Evolutionary conservation across 2,888 invertebrate genomes (phyloP).

Genomic region (Nomada ferruginata): DNA sequence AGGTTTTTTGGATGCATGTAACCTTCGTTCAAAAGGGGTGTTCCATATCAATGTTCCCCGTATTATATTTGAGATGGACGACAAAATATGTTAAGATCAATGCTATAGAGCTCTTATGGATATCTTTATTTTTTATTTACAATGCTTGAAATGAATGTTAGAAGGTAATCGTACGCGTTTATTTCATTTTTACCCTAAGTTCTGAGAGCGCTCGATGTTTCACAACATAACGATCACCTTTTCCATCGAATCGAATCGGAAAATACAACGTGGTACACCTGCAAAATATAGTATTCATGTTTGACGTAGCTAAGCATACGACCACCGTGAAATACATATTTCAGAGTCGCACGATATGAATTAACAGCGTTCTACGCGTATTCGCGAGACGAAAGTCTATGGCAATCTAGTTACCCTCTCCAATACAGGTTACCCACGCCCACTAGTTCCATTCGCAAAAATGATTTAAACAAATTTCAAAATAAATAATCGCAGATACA

Average conservation of each 20-base stretch:
- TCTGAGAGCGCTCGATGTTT: not conserved
- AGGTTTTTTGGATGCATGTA: constrained; percentile 44
- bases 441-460: too few relatives aligned
- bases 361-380: not conserved
- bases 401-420: not conserved
- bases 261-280: constrained; percentile 10
- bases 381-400: not conserved
- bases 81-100: not conserved
- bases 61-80: too few relatives aligned
- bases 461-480: too few relatives aligned
- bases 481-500: too few relatives aligned
- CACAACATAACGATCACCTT: constrained; percentile 34
- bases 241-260: constrained; percentile 44
- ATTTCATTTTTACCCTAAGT: not conserved
- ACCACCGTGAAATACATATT: not conserved
- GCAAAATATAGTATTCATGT: constrained; percentile 18
- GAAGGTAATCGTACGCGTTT: not conserved
- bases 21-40: not conserved
- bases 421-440: too few relatives aligned
- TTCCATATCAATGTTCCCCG: not conserved
- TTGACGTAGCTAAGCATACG: not conserved
- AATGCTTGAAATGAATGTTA: not conserved
- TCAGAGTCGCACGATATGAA: not conserved
- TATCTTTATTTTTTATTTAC: too few relatives aligned
- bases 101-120: not conserved